These are phyloP conservation scores for Syngnathus acus DNA, from an alignment of 2,797 vertebrate species.

Conservation along the genomic window DNA sequence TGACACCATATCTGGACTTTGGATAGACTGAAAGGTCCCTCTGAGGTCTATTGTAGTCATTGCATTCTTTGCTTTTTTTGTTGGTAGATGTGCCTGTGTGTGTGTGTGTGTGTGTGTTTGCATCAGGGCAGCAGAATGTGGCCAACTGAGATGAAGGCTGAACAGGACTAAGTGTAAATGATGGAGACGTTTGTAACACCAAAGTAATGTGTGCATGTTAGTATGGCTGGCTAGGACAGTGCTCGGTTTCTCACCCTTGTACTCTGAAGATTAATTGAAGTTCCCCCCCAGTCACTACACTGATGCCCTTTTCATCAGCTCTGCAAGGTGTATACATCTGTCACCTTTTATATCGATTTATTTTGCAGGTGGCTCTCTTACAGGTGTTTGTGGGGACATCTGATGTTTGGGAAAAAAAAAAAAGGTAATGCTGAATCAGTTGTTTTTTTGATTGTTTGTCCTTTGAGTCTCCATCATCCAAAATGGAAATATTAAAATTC, in stretches of 20 bases:
- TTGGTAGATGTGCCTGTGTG: constrained; percentile 26
- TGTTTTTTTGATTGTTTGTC: constrained; percentile 27
- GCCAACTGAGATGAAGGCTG: constrained; percentile 44
- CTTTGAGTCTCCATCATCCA: constrained; percentile 48
- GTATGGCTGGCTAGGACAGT: constrained; percentile 2
- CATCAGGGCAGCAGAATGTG: constrained; percentile 9
- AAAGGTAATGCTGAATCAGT: neutral
- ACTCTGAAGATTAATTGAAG: constrained; percentile 23
- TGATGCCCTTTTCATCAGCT: constrained; percentile 29
- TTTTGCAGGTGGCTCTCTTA: constrained; percentile 26
- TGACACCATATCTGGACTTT: constrained; percentile 30
- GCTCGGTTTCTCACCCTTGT: constrained; percentile 5
- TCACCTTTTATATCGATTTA: constrained; percentile 24
- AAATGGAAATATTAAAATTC: constrained; percentile 54
- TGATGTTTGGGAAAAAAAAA: constrained; percentile 18
- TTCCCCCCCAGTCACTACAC: constrained; percentile 23
- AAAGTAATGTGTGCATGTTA: neutral
- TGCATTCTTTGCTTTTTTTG: constrained; percentile 48
- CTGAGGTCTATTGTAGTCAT: constrained; percentile 47
- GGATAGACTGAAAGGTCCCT: constrained; percentile 23
- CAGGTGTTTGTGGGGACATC: neutral
- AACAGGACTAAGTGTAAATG: constrained; percentile 22
- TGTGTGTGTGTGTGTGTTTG: neutral
- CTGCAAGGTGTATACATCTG: constrained; percentile 28
- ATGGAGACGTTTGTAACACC: neutral